A percentile compares a stretch with the other conserved stretches of the same genome.
phyloP scores from a whole-genome alignment of 2,113 vertebrate species.

The Cercocebus atys region DNA sequence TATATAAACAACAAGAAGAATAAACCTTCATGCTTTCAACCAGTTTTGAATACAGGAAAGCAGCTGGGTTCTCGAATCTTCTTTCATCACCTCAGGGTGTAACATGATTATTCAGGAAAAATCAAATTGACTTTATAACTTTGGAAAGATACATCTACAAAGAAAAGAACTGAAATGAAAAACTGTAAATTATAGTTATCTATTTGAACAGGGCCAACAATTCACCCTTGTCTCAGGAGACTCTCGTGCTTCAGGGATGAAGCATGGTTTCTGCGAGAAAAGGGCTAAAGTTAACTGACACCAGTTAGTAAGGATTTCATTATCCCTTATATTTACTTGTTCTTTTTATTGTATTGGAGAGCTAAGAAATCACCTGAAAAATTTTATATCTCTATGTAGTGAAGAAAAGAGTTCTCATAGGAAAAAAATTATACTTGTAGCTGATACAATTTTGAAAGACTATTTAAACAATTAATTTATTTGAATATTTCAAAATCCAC shows the following conservation, averaged over 20 bases:
- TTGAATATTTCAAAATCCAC: background rate
- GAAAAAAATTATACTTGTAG: background rate
- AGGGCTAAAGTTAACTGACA: background rate
- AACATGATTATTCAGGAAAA: slow-evolving; percentile 71
- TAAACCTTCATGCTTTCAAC: slow-evolving; percentile 49
- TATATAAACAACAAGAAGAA: slow-evolving; percentile 66
- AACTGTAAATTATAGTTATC: slow-evolving; percentile 44
- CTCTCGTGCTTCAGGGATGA: background rate
- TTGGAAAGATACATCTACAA: slow-evolving; percentile 56
- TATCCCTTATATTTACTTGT: background rate
- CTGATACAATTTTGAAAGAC: background rate
- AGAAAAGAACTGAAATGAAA: slow-evolving; percentile 58
- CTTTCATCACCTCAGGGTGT: slow-evolving; percentile 71
- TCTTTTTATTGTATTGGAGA: background rate
- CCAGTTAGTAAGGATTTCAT: background rate
- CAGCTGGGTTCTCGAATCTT: slow-evolving; percentile 15
- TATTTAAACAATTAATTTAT: background rate
- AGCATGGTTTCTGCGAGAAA: background rate
- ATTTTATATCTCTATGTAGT: background rate
- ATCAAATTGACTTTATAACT: slow-evolving; percentile 73
- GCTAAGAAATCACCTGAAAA: slow-evolving; percentile 8
- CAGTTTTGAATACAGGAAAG: slow-evolving; percentile 60
- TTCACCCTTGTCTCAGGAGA: background rate
- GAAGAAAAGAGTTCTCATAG: background rate
- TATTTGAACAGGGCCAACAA: slow-evolving; percentile 35